phyloP scores from a whole-genome alignment of 2,888 invertebrate genomes.

The Cheilosia scutellata region DNA sequence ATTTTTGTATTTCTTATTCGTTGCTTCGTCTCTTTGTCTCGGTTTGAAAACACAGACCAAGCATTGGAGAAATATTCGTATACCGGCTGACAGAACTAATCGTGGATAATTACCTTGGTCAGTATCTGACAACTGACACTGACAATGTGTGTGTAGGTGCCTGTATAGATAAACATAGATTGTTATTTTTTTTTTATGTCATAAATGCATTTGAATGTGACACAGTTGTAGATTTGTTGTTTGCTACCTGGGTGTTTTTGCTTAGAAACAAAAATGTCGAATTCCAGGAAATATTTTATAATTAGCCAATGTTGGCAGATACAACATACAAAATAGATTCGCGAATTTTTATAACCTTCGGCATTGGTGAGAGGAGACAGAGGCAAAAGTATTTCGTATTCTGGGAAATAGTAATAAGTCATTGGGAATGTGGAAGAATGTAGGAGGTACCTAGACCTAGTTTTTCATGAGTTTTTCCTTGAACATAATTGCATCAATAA shows the following conservation, averaged over 20 bases:
- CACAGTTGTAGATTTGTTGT: constrained; percentile 63
- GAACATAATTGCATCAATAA: constrained; percentile 54
- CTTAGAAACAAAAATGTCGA: constrained; percentile 54
- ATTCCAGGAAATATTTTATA: constrained; percentile 64
- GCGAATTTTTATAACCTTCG: constrained; percentile 54
- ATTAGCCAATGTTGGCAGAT: constrained; percentile 51
- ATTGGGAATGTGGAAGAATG: constrained; percentile 34
- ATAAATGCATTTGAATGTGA: constrained; percentile 76
- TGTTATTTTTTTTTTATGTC: constrained; percentile 64
- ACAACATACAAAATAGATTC: constrained; percentile 47
- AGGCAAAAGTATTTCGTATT: constrained; percentile 29
- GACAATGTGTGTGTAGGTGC: constrained; percentile 10
- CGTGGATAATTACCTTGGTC: constrained; percentile 71
- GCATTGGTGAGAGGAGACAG: constrained; percentile 11
- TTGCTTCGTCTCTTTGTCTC: constrained; percentile 38
- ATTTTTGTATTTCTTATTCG: constrained; percentile 19
- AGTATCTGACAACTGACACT: constrained; percentile 29
- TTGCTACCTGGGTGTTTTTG: constrained; percentile 58
- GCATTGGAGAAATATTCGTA: not conserved
- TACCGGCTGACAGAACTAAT: constrained; percentile 67
- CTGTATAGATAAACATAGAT: constrained; percentile 4
- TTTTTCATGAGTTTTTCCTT: constrained; percentile 3
- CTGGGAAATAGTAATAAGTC: constrained; percentile 48
- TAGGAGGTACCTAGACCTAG: constrained; percentile 28
- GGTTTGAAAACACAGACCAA: constrained; percentile 16